Percentiles rank a stretch among this genome's conserved stretches.
These are phyloP conservation scores for Sweltsa coloradensis DNA, from an alignment of 1,140 invertebrate genomes.

Conservation along the genomic window DNA sequence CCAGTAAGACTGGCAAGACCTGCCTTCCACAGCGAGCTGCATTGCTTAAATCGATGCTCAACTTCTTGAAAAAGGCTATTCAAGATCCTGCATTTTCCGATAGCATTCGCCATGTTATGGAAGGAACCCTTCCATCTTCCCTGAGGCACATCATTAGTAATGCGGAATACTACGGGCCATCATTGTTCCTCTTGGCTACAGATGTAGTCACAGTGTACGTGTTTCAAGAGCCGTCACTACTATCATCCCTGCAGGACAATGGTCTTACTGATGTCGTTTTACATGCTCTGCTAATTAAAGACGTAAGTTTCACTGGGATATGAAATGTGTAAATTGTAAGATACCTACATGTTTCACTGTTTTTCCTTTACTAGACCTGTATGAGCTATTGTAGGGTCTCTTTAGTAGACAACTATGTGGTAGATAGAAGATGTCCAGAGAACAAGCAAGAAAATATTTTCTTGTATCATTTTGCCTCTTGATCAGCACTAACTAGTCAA, in stretches of 20 bases:
- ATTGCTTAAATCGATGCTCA: conserved; percentile 77
- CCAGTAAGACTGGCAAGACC: conserved; percentile 32
- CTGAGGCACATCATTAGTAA: conserved; percentile 86
- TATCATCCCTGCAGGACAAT: conserved; percentile 77
- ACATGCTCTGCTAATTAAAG: conserved; percentile 75
- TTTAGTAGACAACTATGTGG: no score
- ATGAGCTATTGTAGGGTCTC: no score
- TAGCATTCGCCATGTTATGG: conserved; percentile 82
- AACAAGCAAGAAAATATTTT: no score
- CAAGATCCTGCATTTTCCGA: conserved; percentile 68
- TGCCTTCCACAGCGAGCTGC: conserved; percentile 79
- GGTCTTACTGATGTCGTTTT: conserved; percentile 83
- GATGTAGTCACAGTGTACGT: conserved; percentile 88
- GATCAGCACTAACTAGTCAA: no score
- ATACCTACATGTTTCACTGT: no score
- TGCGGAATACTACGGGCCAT: conserved; percentile 85
- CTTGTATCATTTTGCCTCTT: no score
- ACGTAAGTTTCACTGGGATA: conserved; percentile 50
- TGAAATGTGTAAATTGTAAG: no score
- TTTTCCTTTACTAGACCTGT: no score
- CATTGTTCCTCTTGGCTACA: conserved; percentile 76
- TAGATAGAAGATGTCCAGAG: no score
- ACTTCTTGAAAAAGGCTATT: conserved; percentile 81
- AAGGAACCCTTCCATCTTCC: conserved; percentile 69
- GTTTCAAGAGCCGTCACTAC: conserved; percentile 81